These are phyloP conservation scores for Genyomyrus donnyi DNA, from an alignment of 2,113 vertebrate genomes.

Conservation along the genomic window DNA sequence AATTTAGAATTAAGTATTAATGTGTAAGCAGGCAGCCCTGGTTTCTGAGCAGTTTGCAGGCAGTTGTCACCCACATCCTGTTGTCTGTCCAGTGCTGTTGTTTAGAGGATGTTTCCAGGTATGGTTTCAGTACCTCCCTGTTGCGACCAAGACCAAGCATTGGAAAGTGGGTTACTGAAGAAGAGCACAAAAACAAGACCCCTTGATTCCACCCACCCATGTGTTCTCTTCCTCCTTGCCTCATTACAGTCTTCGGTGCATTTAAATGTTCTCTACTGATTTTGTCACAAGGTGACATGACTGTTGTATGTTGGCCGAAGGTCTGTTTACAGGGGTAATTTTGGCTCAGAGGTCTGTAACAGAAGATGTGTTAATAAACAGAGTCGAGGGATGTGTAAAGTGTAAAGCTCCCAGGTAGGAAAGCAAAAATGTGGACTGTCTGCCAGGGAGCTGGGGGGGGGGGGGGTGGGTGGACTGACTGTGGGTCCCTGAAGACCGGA, in stretches of 20 bases:
- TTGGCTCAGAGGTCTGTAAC: background rate
- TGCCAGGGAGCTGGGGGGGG: background rate
- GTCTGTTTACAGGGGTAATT: background rate
- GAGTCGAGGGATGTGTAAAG: background rate
- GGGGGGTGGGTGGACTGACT: no score
- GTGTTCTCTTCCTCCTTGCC: background rate
- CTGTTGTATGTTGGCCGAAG: background rate
- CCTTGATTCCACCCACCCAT: background rate
- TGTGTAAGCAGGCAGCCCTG: slow-evolving; percentile 59
- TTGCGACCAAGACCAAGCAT: slow-evolving; percentile 52
- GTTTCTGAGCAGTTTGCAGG: slow-evolving; percentile 60
- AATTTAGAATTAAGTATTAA: background rate
- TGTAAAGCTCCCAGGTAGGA: background rate
- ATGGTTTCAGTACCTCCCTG: slow-evolving; percentile 60
- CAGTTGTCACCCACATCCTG: slow-evolving; percentile 64
- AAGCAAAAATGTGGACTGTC: background rate
- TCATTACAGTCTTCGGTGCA: background rate
- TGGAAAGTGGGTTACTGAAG: background rate
- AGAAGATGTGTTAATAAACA: background rate
- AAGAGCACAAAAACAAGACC: background rate
- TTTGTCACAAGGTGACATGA: background rate
- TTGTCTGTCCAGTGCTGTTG: slow-evolving; percentile 54
- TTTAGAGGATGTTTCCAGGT: slow-evolving; percentile 51
- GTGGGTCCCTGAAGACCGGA: no score
- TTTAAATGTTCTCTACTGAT: background rate